Evolutionary conservation across 2,113 vertebrate species (phyloP).

Genomic region (Arvicanthis niloticus): DNA sequence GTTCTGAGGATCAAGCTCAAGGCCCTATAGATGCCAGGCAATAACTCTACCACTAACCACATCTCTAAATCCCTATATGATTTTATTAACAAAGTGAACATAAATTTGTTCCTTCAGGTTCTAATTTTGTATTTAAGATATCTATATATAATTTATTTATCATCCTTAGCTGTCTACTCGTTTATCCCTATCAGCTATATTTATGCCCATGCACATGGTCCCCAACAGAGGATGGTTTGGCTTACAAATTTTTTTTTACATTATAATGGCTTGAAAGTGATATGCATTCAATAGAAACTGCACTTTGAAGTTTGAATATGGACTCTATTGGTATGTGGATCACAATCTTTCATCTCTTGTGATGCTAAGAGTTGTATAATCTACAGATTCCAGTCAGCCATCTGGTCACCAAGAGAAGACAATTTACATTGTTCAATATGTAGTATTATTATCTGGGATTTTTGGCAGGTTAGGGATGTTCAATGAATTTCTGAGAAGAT

Average conservation of each 20-base stretch:
- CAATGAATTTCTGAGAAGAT: not conserved
- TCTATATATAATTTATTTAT: not conserved
- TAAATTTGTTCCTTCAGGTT: not conserved
- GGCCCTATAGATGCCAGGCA: not conserved
- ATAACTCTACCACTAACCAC: not conserved
- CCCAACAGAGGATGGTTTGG: not conserved
- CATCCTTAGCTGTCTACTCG: not conserved
- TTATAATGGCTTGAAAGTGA: not conserved
- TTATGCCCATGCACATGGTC: not conserved
- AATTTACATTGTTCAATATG: not conserved
- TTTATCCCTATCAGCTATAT: not conserved
- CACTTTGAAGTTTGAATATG: not conserved
- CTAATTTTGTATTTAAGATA: not conserved
- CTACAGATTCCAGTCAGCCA: not conserved
- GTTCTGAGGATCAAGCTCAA: not conserved
- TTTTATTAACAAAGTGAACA: slow-evolving; percentile 18
- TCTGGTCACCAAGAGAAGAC: too few relatives aligned
- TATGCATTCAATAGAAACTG: not conserved
- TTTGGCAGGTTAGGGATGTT: not conserved
- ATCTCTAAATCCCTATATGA: not conserved
- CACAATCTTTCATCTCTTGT: not conserved
- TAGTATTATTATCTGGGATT: not conserved
- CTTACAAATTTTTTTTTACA: not conserved
- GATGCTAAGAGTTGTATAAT: not conserved
- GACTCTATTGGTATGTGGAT: not conserved